A percentile compares a stretch with the other conserved stretches of the same genome.
Evolutionary conservation across 2,113 vertebrate species (phyloP).

Genomic region (Lethenteron reissneri): DNA sequence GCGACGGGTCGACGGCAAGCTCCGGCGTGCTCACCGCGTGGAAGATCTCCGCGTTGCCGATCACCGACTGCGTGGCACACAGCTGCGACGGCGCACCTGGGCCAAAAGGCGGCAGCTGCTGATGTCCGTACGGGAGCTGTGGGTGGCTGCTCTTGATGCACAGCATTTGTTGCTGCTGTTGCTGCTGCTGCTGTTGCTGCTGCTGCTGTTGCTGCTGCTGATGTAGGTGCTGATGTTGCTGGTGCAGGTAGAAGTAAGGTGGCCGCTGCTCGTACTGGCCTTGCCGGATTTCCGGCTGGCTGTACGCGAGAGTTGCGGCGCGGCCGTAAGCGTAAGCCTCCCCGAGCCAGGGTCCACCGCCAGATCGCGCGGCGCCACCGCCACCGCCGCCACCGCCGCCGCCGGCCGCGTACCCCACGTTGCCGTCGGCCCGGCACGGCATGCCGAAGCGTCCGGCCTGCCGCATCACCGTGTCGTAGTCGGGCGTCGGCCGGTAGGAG

Average conservation of each 20-base stretch:
- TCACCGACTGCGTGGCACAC: slow-evolving; percentile 20
- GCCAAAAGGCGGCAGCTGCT: slow-evolving; percentile 28
- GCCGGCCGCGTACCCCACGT: too few species aligned
- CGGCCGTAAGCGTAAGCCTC: slow-evolving; percentile 73
- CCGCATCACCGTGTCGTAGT: slow-evolving; percentile 89
- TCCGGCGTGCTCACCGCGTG: slow-evolving; percentile 72
- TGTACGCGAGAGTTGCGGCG: slow-evolving; percentile 76
- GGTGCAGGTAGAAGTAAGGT: slow-evolving; percentile 44
- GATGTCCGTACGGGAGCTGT: slow-evolving; percentile 33
- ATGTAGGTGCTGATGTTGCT: slow-evolving; percentile 12
- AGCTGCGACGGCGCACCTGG: slow-evolving; percentile 31
- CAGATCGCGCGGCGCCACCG: too few species aligned
- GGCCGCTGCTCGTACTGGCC: slow-evolving; percentile 26
- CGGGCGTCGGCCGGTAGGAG: slow-evolving; percentile 75
- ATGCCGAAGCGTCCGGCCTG: slow-evolving; percentile 25
- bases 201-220: too few species aligned
- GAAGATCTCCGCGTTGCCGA: slow-evolving; percentile 21
- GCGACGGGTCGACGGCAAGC: slow-evolving; percentile 5
- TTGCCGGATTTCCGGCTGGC: slow-evolving; percentile 84
- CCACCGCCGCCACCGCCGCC: too few species aligned
- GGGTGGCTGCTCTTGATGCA: slow-evolving; percentile 45
- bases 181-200: too few species aligned
- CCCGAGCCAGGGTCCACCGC: slow-evolving; percentile 19
- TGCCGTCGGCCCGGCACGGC: too few species aligned
- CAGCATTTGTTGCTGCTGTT: too few species aligned